Evolutionary conservation across 2,113 vertebrate genomes (phyloP).

Genomic region (Suncus etruscus): DNA sequence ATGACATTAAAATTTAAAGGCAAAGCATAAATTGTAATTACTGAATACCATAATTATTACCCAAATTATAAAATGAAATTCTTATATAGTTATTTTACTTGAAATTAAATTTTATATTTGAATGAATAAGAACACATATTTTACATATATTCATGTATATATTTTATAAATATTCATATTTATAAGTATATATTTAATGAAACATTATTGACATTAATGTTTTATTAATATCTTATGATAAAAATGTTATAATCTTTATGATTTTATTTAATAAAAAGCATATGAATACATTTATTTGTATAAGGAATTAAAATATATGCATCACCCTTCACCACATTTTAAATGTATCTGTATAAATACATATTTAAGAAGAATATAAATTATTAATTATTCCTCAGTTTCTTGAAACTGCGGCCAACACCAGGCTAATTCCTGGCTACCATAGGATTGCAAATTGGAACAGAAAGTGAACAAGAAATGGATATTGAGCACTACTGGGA

Average conservation of each 20-base stretch:
- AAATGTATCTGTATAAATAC: background rate
- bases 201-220: too few species aligned
- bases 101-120: constrained; percentile 21
- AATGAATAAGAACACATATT: too few species aligned
- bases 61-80: background rate
- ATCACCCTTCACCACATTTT: background rate
- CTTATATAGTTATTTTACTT: background rate
- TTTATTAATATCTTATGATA: too few species aligned
- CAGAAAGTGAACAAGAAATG: background rate
- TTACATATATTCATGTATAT: too few species aligned
- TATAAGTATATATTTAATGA: too few species aligned
- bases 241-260: too few species aligned
- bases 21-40: background rate
- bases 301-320: background rate
- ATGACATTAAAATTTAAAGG: background rate
- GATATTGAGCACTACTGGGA: background rate
- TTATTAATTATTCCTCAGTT: background rate
- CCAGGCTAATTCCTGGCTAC: background rate
- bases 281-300: too few species aligned
- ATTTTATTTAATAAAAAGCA: too few species aligned
- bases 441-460: background rate
- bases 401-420: background rate
- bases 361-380: constrained; percentile 9
- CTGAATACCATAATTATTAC: background rate
- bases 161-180: too few species aligned